phyloP scores from a whole-genome alignment of 2,113 vertebrate species.

The Polypterus senegalus region DNA sequence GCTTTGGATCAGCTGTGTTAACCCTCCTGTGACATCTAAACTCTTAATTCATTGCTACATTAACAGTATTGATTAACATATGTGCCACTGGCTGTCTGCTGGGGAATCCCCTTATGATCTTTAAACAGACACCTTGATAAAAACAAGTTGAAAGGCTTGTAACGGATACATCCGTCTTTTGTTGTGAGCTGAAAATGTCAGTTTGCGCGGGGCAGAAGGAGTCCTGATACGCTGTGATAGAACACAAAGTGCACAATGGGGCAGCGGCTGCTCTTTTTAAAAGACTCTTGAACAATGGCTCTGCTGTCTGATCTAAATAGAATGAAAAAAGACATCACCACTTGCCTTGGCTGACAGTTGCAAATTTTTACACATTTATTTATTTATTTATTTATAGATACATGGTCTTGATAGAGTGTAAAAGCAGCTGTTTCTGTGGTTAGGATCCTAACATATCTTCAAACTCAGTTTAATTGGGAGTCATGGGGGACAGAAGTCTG shows the following conservation, averaged over 20 bases:
- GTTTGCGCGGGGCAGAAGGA: neutral
- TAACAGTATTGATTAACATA: constrained; percentile 47
- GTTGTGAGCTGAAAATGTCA: neutral
- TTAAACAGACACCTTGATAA: constrained; percentile 31
- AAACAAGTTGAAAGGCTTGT: constrained; percentile 7
- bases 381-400: too few relatives aligned
- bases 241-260: neutral
- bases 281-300: too few relatives aligned
- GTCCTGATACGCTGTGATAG: neutral
- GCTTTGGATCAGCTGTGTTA: constrained; percentile 56
- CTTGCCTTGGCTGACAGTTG: too few relatives aligned
- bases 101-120: constrained; percentile 30
- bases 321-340: too few relatives aligned
- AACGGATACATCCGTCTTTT: neutral
- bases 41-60: constrained; percentile 39
- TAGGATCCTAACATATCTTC: too few relatives aligned
- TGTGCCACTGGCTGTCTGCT: constrained; percentile 31
- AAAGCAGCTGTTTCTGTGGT: too few relatives aligned
- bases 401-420: too few relatives aligned
- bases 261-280: neutral
- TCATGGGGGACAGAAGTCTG: too few relatives aligned
- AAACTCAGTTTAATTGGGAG: too few relatives aligned
- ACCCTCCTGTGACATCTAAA: constrained; percentile 38
- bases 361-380: too few relatives aligned
- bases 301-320: too few relatives aligned